Percentiles rank a stretch among this genome's conserved stretches.
Evolutionary conservation across 2,888 invertebrate genomes (phyloP).

Genomic region (Nemapogon koenigi): DNA sequence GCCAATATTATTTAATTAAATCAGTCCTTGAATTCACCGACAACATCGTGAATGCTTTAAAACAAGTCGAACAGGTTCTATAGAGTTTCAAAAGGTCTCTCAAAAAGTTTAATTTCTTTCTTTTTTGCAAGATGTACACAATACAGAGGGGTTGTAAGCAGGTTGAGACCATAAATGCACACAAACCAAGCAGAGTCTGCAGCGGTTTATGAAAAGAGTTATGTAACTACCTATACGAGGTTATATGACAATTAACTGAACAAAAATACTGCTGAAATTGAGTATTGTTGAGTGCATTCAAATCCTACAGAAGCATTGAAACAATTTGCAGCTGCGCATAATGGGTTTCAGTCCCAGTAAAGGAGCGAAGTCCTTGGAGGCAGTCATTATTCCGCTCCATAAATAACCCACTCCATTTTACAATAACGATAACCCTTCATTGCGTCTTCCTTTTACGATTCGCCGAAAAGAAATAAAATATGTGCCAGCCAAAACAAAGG

Average conservation of each 20-base stretch:
- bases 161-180: constrained; percentile 5
- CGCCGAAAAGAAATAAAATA: constrained; percentile 58
- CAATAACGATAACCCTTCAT: constrained; percentile 60
- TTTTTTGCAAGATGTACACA: constrained; percentile 5
- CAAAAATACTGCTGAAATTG: not conserved
- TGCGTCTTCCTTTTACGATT: constrained; percentile 63
- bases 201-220: not conserved
- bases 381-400: constrained; percentile 53
- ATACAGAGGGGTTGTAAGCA: not conserved
- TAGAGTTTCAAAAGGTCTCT: constrained; percentile 6
- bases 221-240: not conserved
- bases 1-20: constrained; percentile 3
- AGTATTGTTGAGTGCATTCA: constrained; percentile 1
- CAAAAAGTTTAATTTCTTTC: constrained; percentile 3
- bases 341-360: constrained; percentile 22
- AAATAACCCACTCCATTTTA: constrained; percentile 45
- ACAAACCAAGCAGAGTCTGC: no score
- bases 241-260: not conserved
- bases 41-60: constrained; percentile 4
- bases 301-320: constrained; percentile 5
- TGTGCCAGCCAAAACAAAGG: constrained; percentile 57
- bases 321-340: constrained; percentile 10
- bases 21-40: constrained; percentile 5
- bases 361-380: constrained; percentile 26
- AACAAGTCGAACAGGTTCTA: constrained; percentile 1